Evolutionary conservation across 2,797 vertebrate genomes (phyloP), one percentile per base, ranked within the genome.

Genomic region (Menidia menidia): DNA sequence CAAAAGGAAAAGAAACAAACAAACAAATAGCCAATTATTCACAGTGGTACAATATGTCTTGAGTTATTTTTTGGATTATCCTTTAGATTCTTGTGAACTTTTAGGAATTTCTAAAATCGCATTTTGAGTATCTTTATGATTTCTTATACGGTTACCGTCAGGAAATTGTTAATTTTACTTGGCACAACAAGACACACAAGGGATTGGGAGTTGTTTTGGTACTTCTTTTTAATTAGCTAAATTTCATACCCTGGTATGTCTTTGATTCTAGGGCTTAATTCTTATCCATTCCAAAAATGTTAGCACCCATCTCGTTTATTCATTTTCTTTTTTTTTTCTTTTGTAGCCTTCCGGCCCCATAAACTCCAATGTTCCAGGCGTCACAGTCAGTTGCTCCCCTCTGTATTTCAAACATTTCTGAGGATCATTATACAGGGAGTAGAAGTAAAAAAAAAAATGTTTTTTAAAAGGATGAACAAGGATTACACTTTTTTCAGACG

Each of bases 401-500:
- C 59, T 65, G 68, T 73, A 68, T 85, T 67, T 83, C 56, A 86
- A 82, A 63, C 77, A 64, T 80, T 78, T 63, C 75, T 77, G 35
- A 61, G 69, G 67, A 71, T 73, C 73, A 81, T 87, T 80, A 84
- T 77, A 85, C 78, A 71, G 76, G 81, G 82, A 81, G 79, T 58
- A 60, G 64, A 82, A 78, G 75, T 84, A 71, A 51, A 67, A 39
- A 6, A 39, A 39, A 39, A 39, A 35, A 4, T 35, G 4, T 35
- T 35, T 35, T 35, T 35, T 35, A 48, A 87, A 89, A 75, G 41
- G 86, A 88, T 84, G 80, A 87, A 86, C 81, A 81, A 77, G 80
- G 78, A 82, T 83, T 72, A 73, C 5, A 48, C 53, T 69, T 71
- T 41, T 47, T 80, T 77, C 64, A 66, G 47, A 12, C 55, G 81